Percentiles rank a stretch among this genome's conserved stretches.
These are phyloP conservation scores for Drosophila parthenogenetica DNA, from an alignment of 2,888 invertebrate genomes.

Conservation along the genomic window DNA sequence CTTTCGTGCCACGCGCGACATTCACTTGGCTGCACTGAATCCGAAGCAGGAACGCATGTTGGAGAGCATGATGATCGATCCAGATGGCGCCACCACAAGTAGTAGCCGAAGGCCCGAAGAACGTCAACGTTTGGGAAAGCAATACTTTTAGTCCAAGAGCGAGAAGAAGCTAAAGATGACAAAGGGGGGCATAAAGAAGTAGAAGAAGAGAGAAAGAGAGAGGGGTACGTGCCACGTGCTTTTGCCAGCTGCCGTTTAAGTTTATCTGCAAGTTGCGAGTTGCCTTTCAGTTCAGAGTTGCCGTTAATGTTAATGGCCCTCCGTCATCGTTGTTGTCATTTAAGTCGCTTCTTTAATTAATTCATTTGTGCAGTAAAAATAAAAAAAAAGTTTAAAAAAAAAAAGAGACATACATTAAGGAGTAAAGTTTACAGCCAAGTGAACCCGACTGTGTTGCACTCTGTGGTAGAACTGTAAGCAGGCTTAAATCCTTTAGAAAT, in stretches of 20 bases:
- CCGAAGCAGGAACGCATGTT: constrained; percentile 93
- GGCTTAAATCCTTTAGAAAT: no score
- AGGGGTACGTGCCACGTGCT: constrained; percentile 1
- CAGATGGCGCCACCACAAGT: constrained; percentile 91
- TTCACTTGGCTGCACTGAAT: constrained; percentile 95
- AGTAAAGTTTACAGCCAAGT: no score
- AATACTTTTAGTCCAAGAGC: constrained; percentile 52
- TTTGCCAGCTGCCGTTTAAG: constrained; percentile 3
- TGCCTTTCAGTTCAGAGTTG: constrained; percentile 2
- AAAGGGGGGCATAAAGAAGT: neutral
- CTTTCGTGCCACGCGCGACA: constrained; percentile 98
- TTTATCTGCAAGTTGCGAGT: constrained; percentile 4
- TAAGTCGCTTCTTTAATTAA: constrained; percentile 65
- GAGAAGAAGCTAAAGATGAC: neutral
- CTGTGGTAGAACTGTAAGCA: no score
- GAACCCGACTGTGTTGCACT: no score
- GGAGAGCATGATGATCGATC: constrained; percentile 96
- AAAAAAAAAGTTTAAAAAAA: constrained; percentile 24
- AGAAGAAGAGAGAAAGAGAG: neutral
- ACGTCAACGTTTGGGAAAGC: constrained; percentile 52
- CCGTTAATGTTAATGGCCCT: constrained; percentile 54
- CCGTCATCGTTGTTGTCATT: constrained; percentile 48
- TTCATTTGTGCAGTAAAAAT: constrained; percentile 64
- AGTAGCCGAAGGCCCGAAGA: constrained; percentile 54
- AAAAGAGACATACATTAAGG: neutral